phyloP scores from a whole-genome alignment of 2,888 invertebrate genomes.

The Cheilosia soror region DNA sequence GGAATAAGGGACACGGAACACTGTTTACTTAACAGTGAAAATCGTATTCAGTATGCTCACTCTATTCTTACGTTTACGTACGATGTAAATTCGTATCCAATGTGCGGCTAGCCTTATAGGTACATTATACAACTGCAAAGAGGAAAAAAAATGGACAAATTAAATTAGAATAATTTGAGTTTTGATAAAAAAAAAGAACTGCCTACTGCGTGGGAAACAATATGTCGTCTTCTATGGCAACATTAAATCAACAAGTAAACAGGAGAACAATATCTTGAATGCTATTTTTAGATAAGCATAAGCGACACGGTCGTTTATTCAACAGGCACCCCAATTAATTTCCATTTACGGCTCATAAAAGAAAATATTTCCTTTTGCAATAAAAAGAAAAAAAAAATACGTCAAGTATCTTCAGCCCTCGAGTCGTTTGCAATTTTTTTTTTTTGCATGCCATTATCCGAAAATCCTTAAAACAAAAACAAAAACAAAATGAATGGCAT shows the following conservation, averaged over 20 bases:
- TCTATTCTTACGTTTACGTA: no score
- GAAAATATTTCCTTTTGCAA: conserved; percentile 35
- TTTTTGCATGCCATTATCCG: conserved; percentile 28
- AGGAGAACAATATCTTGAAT: background rate
- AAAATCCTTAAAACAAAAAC: conserved; percentile 23
- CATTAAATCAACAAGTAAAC: conserved; percentile 1
- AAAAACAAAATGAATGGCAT: conserved; percentile 19
- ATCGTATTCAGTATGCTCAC: no score
- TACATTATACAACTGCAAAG: no score
- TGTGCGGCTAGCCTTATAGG: no score
- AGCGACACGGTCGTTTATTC: conserved; percentile 2
- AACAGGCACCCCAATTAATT: conserved; percentile 49
- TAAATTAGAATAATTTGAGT: no score
- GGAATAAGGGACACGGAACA: no score
- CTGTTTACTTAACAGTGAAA: no score
- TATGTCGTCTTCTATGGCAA: background rate
- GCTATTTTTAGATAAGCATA: conserved; percentile 14
- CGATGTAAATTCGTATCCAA: no score
- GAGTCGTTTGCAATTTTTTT: conserved; percentile 21
- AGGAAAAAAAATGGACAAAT: background rate
- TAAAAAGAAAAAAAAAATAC: conserved; percentile 34
- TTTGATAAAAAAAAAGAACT: no score
- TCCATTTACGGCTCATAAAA: conserved; percentile 57
- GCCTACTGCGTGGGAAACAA: background rate
- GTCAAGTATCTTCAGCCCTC: conserved; percentile 4